Evolutionary conservation across 1,140 invertebrate genomes (phyloP).

Genomic region (Hermatobates lingyangjiaoensis): DNA sequence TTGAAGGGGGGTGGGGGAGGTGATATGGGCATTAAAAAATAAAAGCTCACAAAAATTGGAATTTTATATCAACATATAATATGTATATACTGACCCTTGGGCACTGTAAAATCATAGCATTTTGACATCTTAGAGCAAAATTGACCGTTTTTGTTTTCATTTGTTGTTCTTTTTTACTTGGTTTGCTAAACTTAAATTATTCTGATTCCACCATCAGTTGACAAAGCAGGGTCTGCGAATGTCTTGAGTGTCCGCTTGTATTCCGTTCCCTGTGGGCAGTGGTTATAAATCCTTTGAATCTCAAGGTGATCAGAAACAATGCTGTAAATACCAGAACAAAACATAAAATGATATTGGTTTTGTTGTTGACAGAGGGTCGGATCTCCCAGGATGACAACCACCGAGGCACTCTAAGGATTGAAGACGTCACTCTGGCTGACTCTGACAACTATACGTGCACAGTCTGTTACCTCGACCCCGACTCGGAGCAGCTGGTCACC

Average conservation of each 20-base stretch:
- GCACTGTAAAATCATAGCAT: too few relatives aligned
- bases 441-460: conserved; percentile 23
- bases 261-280: neutral
- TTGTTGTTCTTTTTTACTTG: too few relatives aligned
- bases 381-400: conserved; percentile 17
- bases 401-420: conserved; percentile 19
- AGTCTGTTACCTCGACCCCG: conserved; percentile 22
- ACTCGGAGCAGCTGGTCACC: conserved; percentile 21
- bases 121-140: too few relatives aligned
- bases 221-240: neutral
- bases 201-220: neutral
- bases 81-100: too few relatives aligned
- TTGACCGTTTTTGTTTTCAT: too few relatives aligned
- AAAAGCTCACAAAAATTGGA: too few relatives aligned
- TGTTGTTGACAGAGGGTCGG: conserved; percentile 16
- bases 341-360: neutral
- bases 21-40: too few relatives aligned
- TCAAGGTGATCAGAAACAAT: neutral
- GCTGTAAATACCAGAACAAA: too few relatives aligned
- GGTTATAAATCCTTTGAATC: neutral
- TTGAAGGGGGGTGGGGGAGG: too few relatives aligned
- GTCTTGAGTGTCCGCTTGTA: neutral
- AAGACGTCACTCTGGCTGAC: conserved; percentile 21
- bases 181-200: neutral
- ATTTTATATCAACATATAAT: too few relatives aligned